Evolutionary conservation across 2,113 vertebrate species (phyloP).

Genomic region (Daphoenositta chrysoptera): DNA sequence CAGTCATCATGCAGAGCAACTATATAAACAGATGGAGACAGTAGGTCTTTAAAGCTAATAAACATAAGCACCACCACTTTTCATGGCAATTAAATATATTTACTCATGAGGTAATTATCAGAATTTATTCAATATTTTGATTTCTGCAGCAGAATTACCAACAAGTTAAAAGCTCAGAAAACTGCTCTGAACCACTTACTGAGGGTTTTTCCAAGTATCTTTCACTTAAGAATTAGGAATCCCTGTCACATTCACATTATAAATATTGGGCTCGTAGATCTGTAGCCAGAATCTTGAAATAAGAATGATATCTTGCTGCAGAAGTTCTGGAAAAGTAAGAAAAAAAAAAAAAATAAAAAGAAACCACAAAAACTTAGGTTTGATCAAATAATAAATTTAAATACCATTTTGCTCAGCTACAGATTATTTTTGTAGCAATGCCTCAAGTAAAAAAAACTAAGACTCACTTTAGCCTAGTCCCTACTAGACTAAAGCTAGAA

Average conservation of each 20-base stretch:
- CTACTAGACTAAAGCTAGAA: neutral
- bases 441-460: neutral
- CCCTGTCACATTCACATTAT: neutral
- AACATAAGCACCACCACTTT: neutral
- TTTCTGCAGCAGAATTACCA: neutral
- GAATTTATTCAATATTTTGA: neutral
- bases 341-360: neutral
- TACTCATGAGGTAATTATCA: neutral
- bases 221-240: neutral
- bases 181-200: neutral
- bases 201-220: neutral
- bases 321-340: neutral
- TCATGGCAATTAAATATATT: neutral
- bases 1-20: neutral
- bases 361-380: no score
- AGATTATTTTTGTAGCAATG: neutral
- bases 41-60: neutral
- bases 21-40: constrained; percentile 25
- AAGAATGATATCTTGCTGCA: neutral
- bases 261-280: neutral
- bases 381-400: neutral
- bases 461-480: neutral
- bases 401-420: neutral
- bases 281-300: neutral
- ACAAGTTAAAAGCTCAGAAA: neutral